These are phyloP conservation scores for Xestia xanthographa DNA, from an alignment of 2,888 invertebrate genomes.

Conservation along the genomic window DNA sequence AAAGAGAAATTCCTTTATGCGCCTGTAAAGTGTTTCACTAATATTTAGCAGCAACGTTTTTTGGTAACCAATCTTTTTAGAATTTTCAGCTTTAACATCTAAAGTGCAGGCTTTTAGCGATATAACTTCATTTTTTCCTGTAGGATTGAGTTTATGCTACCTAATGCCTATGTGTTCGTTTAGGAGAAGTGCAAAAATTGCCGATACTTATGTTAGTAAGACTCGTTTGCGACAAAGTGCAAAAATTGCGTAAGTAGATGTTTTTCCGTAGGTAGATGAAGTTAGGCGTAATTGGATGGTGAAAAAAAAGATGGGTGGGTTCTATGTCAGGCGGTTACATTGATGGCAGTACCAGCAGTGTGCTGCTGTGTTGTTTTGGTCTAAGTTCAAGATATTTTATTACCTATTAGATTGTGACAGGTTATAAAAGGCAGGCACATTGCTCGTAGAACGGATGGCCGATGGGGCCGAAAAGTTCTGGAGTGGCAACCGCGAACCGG, in stretches of 20 bases:
- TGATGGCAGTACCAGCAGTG: neutral
- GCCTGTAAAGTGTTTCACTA: conserved; percentile 72
- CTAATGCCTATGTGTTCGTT: neutral
- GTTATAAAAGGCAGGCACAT: no score
- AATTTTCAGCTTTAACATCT: conserved; percentile 66
- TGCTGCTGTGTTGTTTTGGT: neutral
- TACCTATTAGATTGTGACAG: no score
- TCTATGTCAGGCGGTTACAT: neutral
- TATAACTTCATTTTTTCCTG: conserved; percentile 56
- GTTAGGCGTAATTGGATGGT: conserved; percentile 18
- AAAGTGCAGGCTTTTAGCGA: conserved; percentile 68
- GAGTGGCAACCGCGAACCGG: no score
- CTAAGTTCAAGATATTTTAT: neutral
- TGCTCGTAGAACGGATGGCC: no score
- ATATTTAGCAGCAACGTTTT: conserved; percentile 74
- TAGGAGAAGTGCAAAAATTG: neutral
- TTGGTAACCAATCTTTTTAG: conserved; percentile 69
- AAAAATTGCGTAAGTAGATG: conserved; percentile 1
- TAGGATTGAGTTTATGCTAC: conserved; percentile 5
- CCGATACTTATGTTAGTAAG: neutral
- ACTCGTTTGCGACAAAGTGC: neutral
- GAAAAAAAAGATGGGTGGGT: no score
- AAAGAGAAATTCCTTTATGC: conserved; percentile 78
- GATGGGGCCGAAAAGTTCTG: no score
- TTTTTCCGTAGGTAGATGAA: neutral